Base-by-base conservation (phyloP, 2,888 invertebrate genomes). In the Apamea sordens region DNA sequence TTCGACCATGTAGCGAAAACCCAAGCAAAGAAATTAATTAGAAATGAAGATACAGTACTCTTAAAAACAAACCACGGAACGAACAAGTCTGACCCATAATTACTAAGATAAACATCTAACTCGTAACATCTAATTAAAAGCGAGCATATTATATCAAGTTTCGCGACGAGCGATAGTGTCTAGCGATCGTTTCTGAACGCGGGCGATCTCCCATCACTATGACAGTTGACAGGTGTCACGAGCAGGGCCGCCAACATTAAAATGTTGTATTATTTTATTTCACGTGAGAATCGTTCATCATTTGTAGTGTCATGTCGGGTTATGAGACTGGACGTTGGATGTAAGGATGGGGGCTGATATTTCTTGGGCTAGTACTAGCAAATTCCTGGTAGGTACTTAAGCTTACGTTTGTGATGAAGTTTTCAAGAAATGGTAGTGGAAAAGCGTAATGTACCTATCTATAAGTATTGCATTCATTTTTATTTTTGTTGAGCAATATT, bases 161-260 rank as follows among this genome's bases (percentile, higher is more conserved):
- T 95, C 95, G 95, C 95, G 94, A 94, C 92, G 89, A 89, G 88
- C 89, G 92, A 92, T 93, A 93, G 92, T 89, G 88, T 89, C 92
- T 91, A 92, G 93, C 93, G 94, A 95, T 94, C 94, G 94, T 94
- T 91, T 90, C 90, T 87, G 91, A 91, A 91, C 93, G 93, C 95
- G 95, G 95, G 96, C 95, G 96, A 94, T 94, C 94, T 91, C 90
- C 91, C 93, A 93, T 95, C 95, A 94, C 82, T 85, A 76, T 93
- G 95, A 95, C 95, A 95, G 93, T 91, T 96, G 96, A 96, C 96
- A 96, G 96, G 95, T 96, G 96, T 96, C 96, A 96, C 93, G 91
- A 78, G 84, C 89, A 89, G 88, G 89, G 89, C 86, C 90, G 87
- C 83, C 87, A 88, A 84, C 86, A 86, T 92, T 92, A 90, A 83